Evolutionary conservation across 1,140 invertebrate genomes (phyloP).

Genomic region (Acromyrmex echinatior): DNA sequence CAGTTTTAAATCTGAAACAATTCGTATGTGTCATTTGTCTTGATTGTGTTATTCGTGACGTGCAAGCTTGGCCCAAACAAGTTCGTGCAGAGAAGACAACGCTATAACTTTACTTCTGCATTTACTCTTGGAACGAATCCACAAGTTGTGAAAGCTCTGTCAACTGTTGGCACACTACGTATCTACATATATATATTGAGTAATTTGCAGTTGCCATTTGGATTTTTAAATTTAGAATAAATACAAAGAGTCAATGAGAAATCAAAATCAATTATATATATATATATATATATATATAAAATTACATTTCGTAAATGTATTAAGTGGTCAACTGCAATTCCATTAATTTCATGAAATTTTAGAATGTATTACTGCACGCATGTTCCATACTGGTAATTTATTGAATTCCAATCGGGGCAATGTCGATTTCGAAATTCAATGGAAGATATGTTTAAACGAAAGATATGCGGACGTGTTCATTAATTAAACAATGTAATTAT

Average conservation of each 20-base stretch:
- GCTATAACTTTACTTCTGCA: background rate
- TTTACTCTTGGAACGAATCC: conserved; percentile 30
- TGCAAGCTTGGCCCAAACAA: conserved; percentile 5
- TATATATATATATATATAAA: background rate
- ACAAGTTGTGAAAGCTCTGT: conserved; percentile 15
- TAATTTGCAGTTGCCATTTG: background rate
- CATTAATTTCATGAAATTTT: conserved; percentile 39
- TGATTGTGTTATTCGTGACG: conserved; percentile 7
- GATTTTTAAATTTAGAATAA: background rate
- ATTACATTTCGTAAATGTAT: background rate
- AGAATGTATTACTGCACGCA: background rate
- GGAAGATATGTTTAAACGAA: conserved; percentile 3
- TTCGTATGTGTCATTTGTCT: conserved; percentile 33
- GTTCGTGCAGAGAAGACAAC: background rate
- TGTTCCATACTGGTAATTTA: conserved; percentile 14
- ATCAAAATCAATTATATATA: conserved; percentile 3
- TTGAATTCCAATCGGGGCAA: background rate
- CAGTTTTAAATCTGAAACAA: conserved; percentile 19
- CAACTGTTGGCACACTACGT: conserved; percentile 2
- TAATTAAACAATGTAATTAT: conserved; percentile 34
- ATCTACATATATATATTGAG: background rate
- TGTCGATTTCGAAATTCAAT: conserved; percentile 15
- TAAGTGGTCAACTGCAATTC: background rate
- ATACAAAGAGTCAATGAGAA: background rate
- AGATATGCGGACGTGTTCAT: background rate